phyloP scores from a whole-genome alignment of 1,140 invertebrate species.

The Plectus sambesii region DNA sequence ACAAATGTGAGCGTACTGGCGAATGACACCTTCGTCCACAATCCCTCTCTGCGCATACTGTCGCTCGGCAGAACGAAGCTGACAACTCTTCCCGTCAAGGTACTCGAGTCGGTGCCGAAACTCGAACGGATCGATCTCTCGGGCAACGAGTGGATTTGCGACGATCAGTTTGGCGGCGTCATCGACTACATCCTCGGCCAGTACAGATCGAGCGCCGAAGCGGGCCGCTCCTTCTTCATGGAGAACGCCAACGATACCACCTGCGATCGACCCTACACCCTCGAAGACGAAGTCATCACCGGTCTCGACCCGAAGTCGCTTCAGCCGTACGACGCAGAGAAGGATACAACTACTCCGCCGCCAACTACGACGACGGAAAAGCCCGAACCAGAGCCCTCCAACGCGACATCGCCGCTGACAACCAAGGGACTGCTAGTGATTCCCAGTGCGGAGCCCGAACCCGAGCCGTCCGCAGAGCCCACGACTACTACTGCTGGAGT shows the following conservation, averaged over 20 bases:
- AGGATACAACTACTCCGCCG: slow-evolving; percentile 19
- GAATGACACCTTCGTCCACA: slow-evolving; percentile 10
- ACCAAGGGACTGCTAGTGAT: slow-evolving; percentile 14
- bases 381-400: slow-evolving; percentile 4
- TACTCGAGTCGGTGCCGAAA: slow-evolving; percentile 8
- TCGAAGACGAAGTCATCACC: slow-evolving; percentile 9
- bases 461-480: slow-evolving; percentile 7
- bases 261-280: slow-evolving; percentile 16
- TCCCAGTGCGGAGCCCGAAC: slow-evolving; percentile 14
- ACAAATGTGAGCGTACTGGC: slow-evolving; percentile 13
- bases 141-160: slow-evolving; percentile 32
- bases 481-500: slow-evolving; percentile 11
- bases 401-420: slow-evolving; percentile 15
- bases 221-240: slow-evolving; percentile 9
- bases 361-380: slow-evolving; percentile 10
- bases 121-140: slow-evolving; percentile 24
- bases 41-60: not conserved
- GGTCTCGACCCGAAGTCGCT: slow-evolving; percentile 12
- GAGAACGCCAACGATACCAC: slow-evolving; percentile 18
- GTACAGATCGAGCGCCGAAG: slow-evolving; percentile 9
- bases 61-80: not conserved
- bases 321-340: slow-evolving; percentile 14
- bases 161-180: slow-evolving; percentile 15
- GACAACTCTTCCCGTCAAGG: no score
- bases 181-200: slow-evolving; percentile 11